Percentiles rank a stretch among this genome's conserved stretches.
Conservation (phyloP, 2,113 vertebrate species). For the Varanus salvator region DNA sequence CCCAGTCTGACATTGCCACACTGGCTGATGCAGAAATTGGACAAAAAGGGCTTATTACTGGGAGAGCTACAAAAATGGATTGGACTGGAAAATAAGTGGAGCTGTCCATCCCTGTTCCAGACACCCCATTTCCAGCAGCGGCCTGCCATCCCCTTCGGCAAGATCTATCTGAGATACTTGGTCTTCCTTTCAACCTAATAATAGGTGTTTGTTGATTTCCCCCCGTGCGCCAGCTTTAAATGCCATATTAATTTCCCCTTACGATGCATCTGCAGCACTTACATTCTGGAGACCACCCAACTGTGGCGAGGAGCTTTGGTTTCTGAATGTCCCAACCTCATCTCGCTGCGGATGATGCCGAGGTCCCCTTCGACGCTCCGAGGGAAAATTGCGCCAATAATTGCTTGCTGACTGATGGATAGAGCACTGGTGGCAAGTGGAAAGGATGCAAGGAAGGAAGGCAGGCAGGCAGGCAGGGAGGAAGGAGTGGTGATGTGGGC, state of each 20-base stretch:
- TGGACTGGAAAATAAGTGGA: too few species aligned
- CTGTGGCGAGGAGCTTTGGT: constrained; percentile 31
- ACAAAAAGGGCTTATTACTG: background rate
- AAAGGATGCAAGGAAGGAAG: too few species aligned
- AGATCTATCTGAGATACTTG: background rate
- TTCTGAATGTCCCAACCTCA: constrained; percentile 44
- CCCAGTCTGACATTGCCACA: too few species aligned
- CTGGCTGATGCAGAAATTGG: background rate
- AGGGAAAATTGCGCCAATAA: constrained; percentile 54
- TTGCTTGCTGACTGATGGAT: constrained; percentile 59
- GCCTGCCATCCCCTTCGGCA: background rate
- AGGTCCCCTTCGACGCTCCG: constrained; percentile 49
- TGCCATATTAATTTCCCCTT: constrained; percentile 55
- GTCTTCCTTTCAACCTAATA: background rate
- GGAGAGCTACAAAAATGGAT: too few species aligned
- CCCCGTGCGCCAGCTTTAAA: constrained; percentile 47
- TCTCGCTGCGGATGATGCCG: constrained; percentile 58
- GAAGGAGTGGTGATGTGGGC: constrained; percentile 62
- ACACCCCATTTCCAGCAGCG: background rate
- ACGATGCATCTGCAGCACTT: constrained; percentile 28
- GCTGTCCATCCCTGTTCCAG: too few species aligned
- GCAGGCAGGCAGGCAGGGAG: constrained; percentile 1
- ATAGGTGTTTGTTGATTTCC: constrained; percentile 32
- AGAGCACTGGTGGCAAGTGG: constrained; percentile 36
- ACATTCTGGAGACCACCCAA: constrained; percentile 53